These are phyloP conservation scores for Periparus ater DNA, from an alignment of 2,797 vertebrate genomes.

Conservation along the genomic window DNA sequence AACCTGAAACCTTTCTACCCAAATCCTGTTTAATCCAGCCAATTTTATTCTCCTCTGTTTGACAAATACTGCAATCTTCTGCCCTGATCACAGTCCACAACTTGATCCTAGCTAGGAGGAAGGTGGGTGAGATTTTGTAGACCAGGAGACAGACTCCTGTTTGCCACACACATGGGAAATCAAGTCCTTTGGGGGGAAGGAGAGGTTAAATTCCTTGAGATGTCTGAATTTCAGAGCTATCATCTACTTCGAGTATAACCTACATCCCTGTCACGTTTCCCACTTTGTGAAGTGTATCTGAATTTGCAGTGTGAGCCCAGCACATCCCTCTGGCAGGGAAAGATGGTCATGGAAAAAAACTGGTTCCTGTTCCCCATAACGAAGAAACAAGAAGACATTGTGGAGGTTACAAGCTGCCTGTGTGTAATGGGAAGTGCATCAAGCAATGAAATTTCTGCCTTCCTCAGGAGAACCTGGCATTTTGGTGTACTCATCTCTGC, in stretches of 20 bases:
- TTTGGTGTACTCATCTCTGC: not conserved
- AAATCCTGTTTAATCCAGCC: not conserved
- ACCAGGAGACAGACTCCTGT: not conserved
- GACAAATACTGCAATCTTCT: not conserved
- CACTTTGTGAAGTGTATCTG: not conserved
- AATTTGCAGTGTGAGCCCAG: not conserved
- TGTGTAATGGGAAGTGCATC: not conserved
- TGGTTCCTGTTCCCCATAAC: not conserved
- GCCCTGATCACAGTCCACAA: not conserved
- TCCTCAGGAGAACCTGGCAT: not conserved
- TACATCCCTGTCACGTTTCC: not conserved
- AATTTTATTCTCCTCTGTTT: not conserved
- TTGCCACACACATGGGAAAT: not conserved
- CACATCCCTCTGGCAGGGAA: not conserved
- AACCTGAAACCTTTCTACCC: not conserved
- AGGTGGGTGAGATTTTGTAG: not conserved
- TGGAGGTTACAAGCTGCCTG: not conserved
- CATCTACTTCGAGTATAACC: not conserved
- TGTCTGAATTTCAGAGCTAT: not conserved
- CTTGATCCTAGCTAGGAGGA: not conserved
- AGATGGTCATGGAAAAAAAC: not conserved
- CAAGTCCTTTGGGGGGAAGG: not conserved
- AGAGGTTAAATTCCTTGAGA: not conserved
- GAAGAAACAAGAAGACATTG: not conserved
- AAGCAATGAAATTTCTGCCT: not conserved